These are phyloP conservation scores for Rissa tridactyla DNA, from an alignment of 2,113 vertebrate genomes.

Conservation along the genomic window DNA sequence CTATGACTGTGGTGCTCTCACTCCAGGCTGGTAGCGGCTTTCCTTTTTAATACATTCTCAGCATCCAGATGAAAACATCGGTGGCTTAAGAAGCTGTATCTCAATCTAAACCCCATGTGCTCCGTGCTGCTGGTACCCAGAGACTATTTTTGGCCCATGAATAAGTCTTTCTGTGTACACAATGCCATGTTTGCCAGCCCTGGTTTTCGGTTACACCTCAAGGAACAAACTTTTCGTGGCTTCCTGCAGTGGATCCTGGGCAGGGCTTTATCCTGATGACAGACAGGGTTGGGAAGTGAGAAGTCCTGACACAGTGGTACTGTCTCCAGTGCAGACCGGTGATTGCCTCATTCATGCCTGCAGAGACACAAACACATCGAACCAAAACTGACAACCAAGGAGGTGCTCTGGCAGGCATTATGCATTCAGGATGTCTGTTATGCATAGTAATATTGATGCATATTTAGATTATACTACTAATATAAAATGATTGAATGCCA, in stretches of 20 bases:
- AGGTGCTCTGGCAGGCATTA: not conserved
- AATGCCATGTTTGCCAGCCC: not conserved
- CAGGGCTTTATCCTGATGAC: not conserved
- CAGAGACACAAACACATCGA: not conserved
- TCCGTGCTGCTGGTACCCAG: not conserved
- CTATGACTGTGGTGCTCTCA: not conserved
- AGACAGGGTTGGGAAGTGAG: not conserved
- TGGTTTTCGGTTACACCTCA: not conserved
- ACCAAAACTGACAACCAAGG: not conserved
- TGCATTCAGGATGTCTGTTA: fast-evolving
- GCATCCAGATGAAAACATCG: not conserved
- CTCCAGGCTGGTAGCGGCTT: not conserved
- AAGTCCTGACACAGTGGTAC: fast-evolving
- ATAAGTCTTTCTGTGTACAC: constrained; percentile 1
- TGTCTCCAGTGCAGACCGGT: not conserved
- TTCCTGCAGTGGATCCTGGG: not conserved
- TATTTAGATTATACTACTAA: not conserved
- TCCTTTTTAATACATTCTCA: not conserved
- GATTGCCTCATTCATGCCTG: fast-evolving
- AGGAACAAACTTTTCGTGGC: not conserved
- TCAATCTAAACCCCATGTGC: not conserved
- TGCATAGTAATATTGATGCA: too few species aligned
- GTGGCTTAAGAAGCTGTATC: not conserved
- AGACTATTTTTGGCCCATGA: constrained; percentile 7
- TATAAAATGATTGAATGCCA: too few species aligned